Evolutionary conservation across 2,888 invertebrate species (phyloP).

Genomic region (Aphodius granarius): DNA sequence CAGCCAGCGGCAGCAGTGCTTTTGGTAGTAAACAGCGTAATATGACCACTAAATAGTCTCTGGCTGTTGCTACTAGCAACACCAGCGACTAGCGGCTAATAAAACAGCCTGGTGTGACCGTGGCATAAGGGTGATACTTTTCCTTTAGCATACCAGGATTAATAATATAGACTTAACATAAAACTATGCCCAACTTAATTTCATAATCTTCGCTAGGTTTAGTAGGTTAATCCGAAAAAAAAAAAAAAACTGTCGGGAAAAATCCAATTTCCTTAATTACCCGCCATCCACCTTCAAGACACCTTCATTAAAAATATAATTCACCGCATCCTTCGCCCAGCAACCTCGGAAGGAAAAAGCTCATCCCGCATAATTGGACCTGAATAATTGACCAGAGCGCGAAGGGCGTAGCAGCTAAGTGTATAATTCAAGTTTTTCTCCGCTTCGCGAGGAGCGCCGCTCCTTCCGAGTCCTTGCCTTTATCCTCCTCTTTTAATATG

Average conservation of each 20-base stretch:
- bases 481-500: not conserved
- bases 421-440: constrained; percentile 15
- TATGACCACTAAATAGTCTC: too few relatives aligned
- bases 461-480: not conserved
- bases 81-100: too few relatives aligned
- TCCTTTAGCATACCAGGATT: too few relatives aligned
- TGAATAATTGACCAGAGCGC: not conserved
- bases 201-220: not conserved
- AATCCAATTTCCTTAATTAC: not conserved
- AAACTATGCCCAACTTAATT: not conserved
- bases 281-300: not conserved
- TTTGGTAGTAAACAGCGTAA: too few relatives aligned
- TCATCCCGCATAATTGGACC: not conserved
- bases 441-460: constrained; percentile 13
- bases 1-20: too few relatives aligned
- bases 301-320: not conserved
- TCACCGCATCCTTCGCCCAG: not conserved
- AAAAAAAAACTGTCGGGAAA: not conserved
- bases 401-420: constrained; percentile 14
- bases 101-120: too few relatives aligned
- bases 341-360: not conserved
- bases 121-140: too few relatives aligned
- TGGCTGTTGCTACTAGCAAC: too few relatives aligned
- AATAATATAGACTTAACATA: too few relatives aligned
- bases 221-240: not conserved